Base-by-base conservation (phyloP, 2,888 invertebrate species). In the Baccha elongata region DNA sequence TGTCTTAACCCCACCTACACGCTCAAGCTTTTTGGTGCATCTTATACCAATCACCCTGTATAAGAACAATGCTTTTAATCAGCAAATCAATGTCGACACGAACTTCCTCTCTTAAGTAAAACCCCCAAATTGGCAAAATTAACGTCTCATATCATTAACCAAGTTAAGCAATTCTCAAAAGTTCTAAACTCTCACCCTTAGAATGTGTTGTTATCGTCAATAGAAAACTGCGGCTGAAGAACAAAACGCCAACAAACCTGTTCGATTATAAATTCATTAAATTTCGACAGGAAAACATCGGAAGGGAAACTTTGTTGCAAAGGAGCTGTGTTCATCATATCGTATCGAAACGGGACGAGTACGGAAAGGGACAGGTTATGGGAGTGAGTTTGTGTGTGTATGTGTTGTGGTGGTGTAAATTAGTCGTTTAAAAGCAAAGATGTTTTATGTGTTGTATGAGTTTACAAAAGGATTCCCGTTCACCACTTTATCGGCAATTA, bases 401-500 rank as follows among this genome's bases (percentile, higher is more conserved):
- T 76, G 62, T 52, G 64, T 26, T 83, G 81, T 64, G 83, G 78
- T 78, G 72, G 78, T 78, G 83, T 83, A 83, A 83, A 83, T 83
- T 78, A 83, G 83, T 83, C 78, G 72, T 72, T 83, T 78, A 64
- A 64, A 75, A 71, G 69, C 65, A 58, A 42, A 81, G 52, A 74
- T 42, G 32, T 29, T 42, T 35, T 37, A 46, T 79, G 68, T 62
- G 53, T 35, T 37, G 46, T 19, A 26, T 21, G 64, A 68, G 55
- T 15, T 42, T 55, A 73, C 73, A 75, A 81, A 75, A 48, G 75
- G 76, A 75, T 76, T 76, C 71, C 67, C 65, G 29, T 72, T 83
- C 60, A 83, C 83, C 83, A 83, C 83, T 72, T 83, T 78, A 83
- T 83, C 78, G 78, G 78, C 83, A 83, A 83, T 83, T 83, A 83